Base-by-base conservation (phyloP, 2,797 vertebrate species). In the Leptodactylus fallax region DNA sequence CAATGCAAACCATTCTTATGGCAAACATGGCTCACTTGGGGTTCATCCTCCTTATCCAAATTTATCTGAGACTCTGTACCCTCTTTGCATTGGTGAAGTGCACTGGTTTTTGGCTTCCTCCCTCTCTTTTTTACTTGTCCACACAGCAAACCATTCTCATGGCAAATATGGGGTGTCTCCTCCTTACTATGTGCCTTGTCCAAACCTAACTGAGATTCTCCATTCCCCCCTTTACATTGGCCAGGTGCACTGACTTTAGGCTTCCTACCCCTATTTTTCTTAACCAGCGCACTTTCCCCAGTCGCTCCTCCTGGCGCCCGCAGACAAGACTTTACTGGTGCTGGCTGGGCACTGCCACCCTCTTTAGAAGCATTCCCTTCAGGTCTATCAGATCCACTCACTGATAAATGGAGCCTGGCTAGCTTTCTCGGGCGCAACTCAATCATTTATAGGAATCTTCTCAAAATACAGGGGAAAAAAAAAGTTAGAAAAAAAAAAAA, bases 361-460 rank as follows among this genome's bases (percentile, higher is more conserved):
- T 51, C 6, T 45, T n/a, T 21, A 51, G 3, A 5, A 27, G 23
- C 82, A 83, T 19, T 4, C 3, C 3, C 19, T 4, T 7, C 21
- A 23, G 53, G 14, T 55, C 19, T 27, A 45, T 65, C 72, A 27
- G 53, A n/a, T 21, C 23, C 71, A 82, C 58, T 25, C 3, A 10
- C 23, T 51, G 67, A 9, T n/a, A n/a, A n/a, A n/a, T n/a, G n/a
- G 21, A 1, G 2, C 47, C n/a, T 78, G 5, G 7, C 6, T 0
- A 21, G 6, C 23, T 67, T 83, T 83, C 87, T 87, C 25, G 72
- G 36, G 67, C 79, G 81, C 53, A 83, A 51, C 17, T 13, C 25
- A 83, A 78, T 83, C 74, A 87, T 83, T 87, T 76, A 76, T 76
- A 23, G 47, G n/a, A 36, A 72, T 12, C n/a, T 7, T n/a, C 3